phyloP scores from a whole-genome alignment of 92 coral and sea anemone species.

The Phenganax stokvisi region DNA sequence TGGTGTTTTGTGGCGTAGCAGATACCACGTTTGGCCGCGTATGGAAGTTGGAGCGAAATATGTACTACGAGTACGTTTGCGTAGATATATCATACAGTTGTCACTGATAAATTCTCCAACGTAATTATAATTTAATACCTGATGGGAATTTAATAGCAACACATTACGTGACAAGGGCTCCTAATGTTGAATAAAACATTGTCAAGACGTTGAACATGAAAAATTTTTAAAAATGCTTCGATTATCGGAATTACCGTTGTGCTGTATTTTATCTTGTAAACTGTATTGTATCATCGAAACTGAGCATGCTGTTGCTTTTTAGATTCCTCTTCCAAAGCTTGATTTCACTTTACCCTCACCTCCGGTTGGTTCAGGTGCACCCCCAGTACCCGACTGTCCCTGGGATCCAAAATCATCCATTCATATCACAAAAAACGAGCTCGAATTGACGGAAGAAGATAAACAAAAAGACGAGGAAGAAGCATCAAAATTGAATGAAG shows the following conservation, averaged over 20 bases:
- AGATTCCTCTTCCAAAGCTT: slow-evolving; percentile 94
- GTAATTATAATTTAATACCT: too few relatives aligned
- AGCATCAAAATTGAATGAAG: slow-evolving; percentile 52
- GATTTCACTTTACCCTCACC: slow-evolving; percentile 99
- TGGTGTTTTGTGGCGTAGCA: slow-evolving; percentile 93
- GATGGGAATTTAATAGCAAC: too few relatives aligned
- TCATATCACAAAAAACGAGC: slow-evolving; percentile 38
- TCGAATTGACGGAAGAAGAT: slow-evolving; percentile 73
- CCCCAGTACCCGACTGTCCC: slow-evolving; percentile 89
- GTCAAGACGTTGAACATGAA: too few relatives aligned
- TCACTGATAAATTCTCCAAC: too few relatives aligned
- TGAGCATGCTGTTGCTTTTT: background rate
- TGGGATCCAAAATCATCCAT: slow-evolving; percentile 75
- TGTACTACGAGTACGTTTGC: slow-evolving; percentile 58
- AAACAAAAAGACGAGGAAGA: slow-evolving; percentile 66
- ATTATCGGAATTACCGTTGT: too few relatives aligned
- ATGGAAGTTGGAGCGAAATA: slow-evolving; percentile 83
- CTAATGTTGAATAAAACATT: too few relatives aligned
- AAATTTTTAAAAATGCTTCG: too few relatives aligned
- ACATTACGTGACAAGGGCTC: too few relatives aligned
- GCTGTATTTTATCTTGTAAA: too few relatives aligned
- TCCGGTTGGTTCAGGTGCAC: slow-evolving; percentile 73
- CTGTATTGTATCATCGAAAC: too few relatives aligned
- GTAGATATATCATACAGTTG: background rate
- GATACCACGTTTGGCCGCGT: slow-evolving; percentile 98